phyloP scores from a whole-genome alignment of 1,140 invertebrate genomes.

The Euura lappo region DNA sequence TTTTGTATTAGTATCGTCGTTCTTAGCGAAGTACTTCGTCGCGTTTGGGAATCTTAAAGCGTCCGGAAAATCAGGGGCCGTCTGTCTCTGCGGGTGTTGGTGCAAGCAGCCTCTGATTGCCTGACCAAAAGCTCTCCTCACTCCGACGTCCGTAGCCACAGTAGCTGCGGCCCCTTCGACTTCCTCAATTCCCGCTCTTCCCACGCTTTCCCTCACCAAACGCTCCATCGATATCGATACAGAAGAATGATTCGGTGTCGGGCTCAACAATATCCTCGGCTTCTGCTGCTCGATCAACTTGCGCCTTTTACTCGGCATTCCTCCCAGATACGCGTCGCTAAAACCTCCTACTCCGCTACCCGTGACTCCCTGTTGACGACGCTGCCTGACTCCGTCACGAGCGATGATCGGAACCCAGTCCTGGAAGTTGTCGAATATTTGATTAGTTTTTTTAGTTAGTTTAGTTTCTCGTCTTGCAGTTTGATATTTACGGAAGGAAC shows the following conservation, averaged over 20 bases:
- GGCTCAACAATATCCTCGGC: slow-evolving; percentile 48
- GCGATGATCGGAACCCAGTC: slow-evolving; percentile 86
- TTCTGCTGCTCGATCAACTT: slow-evolving; percentile 69
- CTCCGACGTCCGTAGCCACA: slow-evolving; percentile 49
- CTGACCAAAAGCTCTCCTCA: slow-evolving; percentile 54
- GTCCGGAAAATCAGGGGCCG: slow-evolving; percentile 52
- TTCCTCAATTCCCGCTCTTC: slow-evolving; percentile 49
- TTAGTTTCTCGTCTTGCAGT: not conserved
- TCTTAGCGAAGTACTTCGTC: slow-evolving; percentile 51
- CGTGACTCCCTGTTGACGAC: slow-evolving; percentile 56
- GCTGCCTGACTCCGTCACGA: slow-evolving; percentile 72
- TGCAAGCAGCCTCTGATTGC: slow-evolving; percentile 52
- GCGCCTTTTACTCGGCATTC: slow-evolving; percentile 80
- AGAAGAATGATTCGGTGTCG: slow-evolving; percentile 45
- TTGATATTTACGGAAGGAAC: slow-evolving; percentile 55
- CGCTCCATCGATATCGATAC: slow-evolving; percentile 53
- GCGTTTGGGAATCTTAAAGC: slow-evolving; percentile 55
- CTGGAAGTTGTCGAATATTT: slow-evolving; percentile 51
- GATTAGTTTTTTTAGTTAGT: not conserved
- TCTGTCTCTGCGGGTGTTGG: slow-evolving; percentile 41
- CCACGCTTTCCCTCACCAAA: slow-evolving; percentile 50
- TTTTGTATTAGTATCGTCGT: slow-evolving; percentile 42
- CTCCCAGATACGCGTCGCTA: slow-evolving; percentile 83
- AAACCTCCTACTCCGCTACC: slow-evolving; percentile 63
- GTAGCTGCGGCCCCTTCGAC: slow-evolving; percentile 52